Conservation (phyloP, 2,888 invertebrate genomes). For the Vanessa cardui region DNA sequence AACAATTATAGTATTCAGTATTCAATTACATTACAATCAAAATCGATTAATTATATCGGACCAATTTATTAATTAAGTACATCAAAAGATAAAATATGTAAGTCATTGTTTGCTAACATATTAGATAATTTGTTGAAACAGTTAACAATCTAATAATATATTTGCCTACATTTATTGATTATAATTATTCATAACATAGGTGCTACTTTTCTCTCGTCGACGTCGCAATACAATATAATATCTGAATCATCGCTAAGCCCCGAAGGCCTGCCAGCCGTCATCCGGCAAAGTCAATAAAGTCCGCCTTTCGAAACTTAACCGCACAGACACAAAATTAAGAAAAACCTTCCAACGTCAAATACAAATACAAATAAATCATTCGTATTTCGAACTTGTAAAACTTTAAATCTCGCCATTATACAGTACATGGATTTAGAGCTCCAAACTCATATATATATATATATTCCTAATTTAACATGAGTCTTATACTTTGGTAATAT, state of each 20-base stretch:
- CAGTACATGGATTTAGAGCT: constrained; percentile 18
- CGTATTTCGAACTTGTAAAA: background rate
- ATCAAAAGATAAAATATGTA: no score
- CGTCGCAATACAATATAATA: constrained; percentile 22
- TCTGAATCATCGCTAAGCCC: constrained; percentile 27
- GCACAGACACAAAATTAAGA: constrained; percentile 20
- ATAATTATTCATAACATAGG: background rate
- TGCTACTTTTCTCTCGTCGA: background rate
- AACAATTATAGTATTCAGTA: no score
- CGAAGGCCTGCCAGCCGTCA: constrained; percentile 25
- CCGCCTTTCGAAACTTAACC: constrained; percentile 33
- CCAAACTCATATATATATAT: background rate
- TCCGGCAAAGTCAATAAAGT: constrained; percentile 23
- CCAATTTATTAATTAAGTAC: no score
- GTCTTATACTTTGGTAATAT: background rate
- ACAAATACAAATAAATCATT: constrained; percentile 14
- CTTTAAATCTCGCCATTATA: background rate
- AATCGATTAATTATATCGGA: no score
- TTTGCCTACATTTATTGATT: background rate
- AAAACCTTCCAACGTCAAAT: constrained; percentile 11
- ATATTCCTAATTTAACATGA: background rate
- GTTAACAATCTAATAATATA: no score
- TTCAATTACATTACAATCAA: no score
- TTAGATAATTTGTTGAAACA: no score
- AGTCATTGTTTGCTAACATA: no score